A percentile compares a stretch with the other conserved stretches of the same genome.
Conservation (phyloP, 2,113 vertebrate genomes). For the Gallinago paraguaiae region DNA sequence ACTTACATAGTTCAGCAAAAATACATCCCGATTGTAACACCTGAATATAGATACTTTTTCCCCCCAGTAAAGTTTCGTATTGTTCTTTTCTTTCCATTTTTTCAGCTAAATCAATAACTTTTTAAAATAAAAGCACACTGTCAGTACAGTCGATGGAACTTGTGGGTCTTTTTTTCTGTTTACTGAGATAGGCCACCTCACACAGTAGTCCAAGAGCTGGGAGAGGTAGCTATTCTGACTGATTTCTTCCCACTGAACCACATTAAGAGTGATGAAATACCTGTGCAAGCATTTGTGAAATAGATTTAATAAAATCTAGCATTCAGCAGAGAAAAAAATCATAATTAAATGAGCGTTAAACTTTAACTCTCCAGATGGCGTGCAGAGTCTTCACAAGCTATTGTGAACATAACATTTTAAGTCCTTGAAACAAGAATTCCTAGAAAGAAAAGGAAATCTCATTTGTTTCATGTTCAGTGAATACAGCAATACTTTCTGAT, state of each 20-base stretch:
- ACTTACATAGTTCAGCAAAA: slow-evolving; percentile 39
- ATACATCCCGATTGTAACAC: slow-evolving; percentile 24
- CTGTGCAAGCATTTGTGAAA: slow-evolving; percentile 33
- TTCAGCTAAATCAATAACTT: slow-evolving; percentile 25
- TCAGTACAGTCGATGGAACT: background rate
- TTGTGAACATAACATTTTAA: slow-evolving; percentile 30
- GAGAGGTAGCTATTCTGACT: background rate
- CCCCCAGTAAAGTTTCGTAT: slow-evolving; percentile 9
- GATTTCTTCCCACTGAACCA: background rate
- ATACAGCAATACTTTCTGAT: background rate
- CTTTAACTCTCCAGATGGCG: slow-evolving; percentile 50
- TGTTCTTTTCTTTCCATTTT: slow-evolving; percentile 52
- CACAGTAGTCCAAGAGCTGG: background rate
- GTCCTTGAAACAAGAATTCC: slow-evolving; percentile 72
- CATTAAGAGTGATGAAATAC: background rate
- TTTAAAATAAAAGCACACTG: background rate
- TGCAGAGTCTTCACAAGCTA: slow-evolving; percentile 41
- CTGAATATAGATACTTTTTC: slow-evolving; percentile 48
- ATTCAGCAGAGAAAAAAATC: slow-evolving; percentile 63
- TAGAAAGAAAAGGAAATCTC: slow-evolving; percentile 63
- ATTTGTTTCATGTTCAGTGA: background rate
- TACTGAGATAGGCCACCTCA: background rate
- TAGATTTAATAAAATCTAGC: slow-evolving; percentile 52
- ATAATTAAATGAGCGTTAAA: slow-evolving; percentile 28
- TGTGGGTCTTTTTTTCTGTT: background rate